These are phyloP conservation scores for Protaetia brevitarsis DNA, from an alignment of 1,140 invertebrate species.

Conservation along the genomic window DNA sequence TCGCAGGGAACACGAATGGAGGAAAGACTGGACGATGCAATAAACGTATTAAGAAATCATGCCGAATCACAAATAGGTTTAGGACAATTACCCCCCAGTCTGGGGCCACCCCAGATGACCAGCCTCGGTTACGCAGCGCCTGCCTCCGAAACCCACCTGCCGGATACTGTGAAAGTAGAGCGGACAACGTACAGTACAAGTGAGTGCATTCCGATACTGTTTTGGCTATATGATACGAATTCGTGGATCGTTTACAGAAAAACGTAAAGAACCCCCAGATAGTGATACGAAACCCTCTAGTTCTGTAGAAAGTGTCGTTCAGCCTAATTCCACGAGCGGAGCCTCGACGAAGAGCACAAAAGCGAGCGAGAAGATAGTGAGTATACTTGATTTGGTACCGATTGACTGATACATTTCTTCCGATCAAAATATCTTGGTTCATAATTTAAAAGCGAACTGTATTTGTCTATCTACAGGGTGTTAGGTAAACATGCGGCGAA, in stretches of 20 bases:
- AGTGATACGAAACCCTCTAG: constrained; percentile 74
- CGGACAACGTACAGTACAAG: constrained; percentile 47
- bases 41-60: constrained; percentile 90
- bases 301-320: constrained; percentile 52
- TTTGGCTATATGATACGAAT: too few relatives aligned
- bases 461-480: too few relatives aligned
- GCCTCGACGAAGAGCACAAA: constrained; percentile 62
- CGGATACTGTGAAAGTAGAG: constrained; percentile 52
- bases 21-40: constrained; percentile 90
- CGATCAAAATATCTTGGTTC: too few relatives aligned
- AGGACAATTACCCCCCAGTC: constrained; percentile 44
- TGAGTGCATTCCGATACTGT: too few relatives aligned
- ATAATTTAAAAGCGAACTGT: too few relatives aligned
- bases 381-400: too few relatives aligned
- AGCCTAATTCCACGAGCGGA: constrained; percentile 54
- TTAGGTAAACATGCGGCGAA: too few relatives aligned
- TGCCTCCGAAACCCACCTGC: constrained; percentile 50
- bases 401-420: too few relatives aligned
- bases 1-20: constrained; percentile 86
- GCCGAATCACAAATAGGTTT: constrained; percentile 70
- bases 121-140: constrained; percentile 48
- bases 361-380: constrained; percentile 75
- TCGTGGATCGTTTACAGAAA: constrained; percentile 59
- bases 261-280: constrained; percentile 81
- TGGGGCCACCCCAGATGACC: constrained; percentile 42